Base-by-base conservation (phyloP, 2,797 vertebrate genomes). In the Remorina albescens region DNA sequence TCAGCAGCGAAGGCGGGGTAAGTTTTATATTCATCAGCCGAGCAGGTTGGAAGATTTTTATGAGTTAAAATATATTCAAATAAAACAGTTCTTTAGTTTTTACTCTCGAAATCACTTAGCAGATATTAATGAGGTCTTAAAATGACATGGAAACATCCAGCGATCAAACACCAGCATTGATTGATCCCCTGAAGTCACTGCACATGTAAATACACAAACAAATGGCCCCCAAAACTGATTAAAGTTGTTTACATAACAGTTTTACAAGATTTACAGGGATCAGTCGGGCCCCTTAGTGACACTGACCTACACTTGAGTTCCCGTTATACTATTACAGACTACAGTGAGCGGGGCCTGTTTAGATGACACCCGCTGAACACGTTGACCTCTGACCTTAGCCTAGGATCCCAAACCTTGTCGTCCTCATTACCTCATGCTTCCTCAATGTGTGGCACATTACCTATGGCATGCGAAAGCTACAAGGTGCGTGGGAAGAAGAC, bases 341-440 rank as follows among this genome's bases (percentile, higher is more conserved):
- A 51, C 44, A 63, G 70, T 70, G 81, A 60, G 67, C 72, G 76
- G 70, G 55, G 85, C 77, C 76, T 90, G 88, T 91, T 91, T 87
- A 87, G 82, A 90, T 85, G 90, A 90, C 87, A 90, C 88, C 89
- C 71, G 71, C 85, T 80, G 78, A 88, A 85, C 85, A 86, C 64
- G 64, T 53, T 37, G 30, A 92, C 86, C 88, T 90, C 88, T 81
- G 87, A 90, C 92, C 92, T 87, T 73, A 80, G 83, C 89, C 88
- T 70, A 79, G 83, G 83, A 86, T 84, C 72, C 88, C 86, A 65
- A 73, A 76, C 74, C 74, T 75, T 82, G 70, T 86, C 79, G 39
- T 82, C 69, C 78, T 89, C 81, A 90, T 95, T 94, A 94, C 90
- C 91, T 97, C 94, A 96, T 91, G 90, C 90, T 87, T 85, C 71